These are phyloP conservation scores for Limulus polyphemus DNA, from an alignment of 2,888 invertebrate species.

Conservation along the genomic window DNA sequence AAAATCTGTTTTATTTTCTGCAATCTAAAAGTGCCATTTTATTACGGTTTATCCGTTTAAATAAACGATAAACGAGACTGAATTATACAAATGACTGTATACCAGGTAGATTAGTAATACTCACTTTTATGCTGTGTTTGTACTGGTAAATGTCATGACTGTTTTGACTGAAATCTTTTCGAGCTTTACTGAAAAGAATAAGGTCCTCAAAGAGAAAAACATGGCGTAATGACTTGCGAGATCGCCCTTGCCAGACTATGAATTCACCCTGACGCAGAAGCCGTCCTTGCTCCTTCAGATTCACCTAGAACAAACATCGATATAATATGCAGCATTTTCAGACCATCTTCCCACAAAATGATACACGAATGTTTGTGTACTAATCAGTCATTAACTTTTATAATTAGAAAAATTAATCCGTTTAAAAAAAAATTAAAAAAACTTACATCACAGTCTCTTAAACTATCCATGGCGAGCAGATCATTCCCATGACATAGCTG, in stretches of 20 bases:
- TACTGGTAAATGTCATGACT: constrained; percentile 78
- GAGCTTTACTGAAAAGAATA: constrained; percentile 80
- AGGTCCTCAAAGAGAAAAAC: constrained; percentile 88
- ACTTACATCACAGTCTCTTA: constrained; percentile 80
- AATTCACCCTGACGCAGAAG: constrained; percentile 82
- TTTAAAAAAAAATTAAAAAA: no score
- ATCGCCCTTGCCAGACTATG: constrained; percentile 67
- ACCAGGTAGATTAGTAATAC: no score
- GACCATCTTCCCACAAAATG: no score
- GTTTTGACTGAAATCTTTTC: constrained; percentile 68
- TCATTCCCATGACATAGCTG: constrained; percentile 88
- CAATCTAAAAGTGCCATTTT: no score
- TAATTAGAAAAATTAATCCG: no score
- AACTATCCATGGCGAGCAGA: constrained; percentile 82
- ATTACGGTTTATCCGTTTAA: no score
- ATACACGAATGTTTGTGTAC: no score
- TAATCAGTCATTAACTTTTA: no score
- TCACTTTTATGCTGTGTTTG: constrained; percentile 67
- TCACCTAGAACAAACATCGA: constrained; percentile 46
- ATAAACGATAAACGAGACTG: no score
- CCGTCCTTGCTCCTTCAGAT: constrained; percentile 85
- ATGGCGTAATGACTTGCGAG: constrained; percentile 61
- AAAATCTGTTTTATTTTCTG: no score
- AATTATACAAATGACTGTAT: no score
- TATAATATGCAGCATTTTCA: no score